Evolutionary conservation across 2,888 invertebrate genomes (phyloP), one percentile per base, ranked within the genome.

Genomic region (Xestia ashworthii): DNA sequence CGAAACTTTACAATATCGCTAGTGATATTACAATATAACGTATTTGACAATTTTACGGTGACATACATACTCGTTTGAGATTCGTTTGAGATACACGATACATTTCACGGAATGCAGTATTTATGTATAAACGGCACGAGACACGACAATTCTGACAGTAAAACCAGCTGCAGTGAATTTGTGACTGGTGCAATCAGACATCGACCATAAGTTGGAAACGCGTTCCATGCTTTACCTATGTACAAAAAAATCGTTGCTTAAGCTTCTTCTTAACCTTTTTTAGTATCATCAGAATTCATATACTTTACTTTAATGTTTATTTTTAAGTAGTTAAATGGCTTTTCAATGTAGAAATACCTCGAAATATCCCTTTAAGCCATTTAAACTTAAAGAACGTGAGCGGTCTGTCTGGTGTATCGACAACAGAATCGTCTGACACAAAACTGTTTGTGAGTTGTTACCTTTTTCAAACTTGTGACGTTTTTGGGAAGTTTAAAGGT

Each of bases 401-500:
- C 44, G n/a, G n/a, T 65, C 14, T 44, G n/a, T 81, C 62, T 38
- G 16, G 8, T 22, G 8, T n/a, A 69, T 25, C 3, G 2, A 55
- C 11, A 65, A 68, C 14, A 62, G 16, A 64, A 62, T 32, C 71
- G 12, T 19, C 55, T 44, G 9, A 44, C 44, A 46, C 22, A 25
- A 67, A 65, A 62, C 11, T 67, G 60, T 82, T 72, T 70, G 50
- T n/a, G 65, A 75, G 67, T 55, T 80, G 65, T 55, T 80, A 66
- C 75, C 71, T 71, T 41, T 48, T 58, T 65, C 64, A 81, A 80
- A 32, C 69, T 76, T 74, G 75, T 74, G 48, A 38, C 65, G 41
- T 53, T 74, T 78, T 79, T 55, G 71, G 75, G 55, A 77, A 86
- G 58, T 85, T 84, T 62, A 84, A 85, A 80, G 79, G 67, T 84